Percentiles rank a stretch among this genome's conserved stretches.
phyloP scores from a whole-genome alignment of 2,797 vertebrate species.

The Lindbergichthys nudifrons region DNA sequence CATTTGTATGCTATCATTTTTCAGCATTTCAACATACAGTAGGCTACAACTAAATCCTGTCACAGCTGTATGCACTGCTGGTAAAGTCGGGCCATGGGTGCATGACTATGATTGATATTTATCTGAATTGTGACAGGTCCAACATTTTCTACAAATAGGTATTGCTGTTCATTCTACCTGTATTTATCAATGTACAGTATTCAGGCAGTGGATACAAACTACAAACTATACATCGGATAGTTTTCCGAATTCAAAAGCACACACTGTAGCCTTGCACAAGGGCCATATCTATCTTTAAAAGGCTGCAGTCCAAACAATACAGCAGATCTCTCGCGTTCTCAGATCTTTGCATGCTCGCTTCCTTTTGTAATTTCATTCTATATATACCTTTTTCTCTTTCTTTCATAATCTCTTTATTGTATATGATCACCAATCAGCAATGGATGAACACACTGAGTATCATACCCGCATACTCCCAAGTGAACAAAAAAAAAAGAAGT shows the following conservation, averaged over 20 bases:
- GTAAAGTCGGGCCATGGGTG: not conserved
- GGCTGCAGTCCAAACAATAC: conserved; percentile 5
- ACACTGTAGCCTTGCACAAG: not conserved
- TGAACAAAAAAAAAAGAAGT: too few relatives aligned
- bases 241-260: conserved; percentile 12
- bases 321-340: not conserved
- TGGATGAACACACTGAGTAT: too few relatives aligned
- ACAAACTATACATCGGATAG: not conserved
- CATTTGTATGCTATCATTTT: conserved; percentile 37
- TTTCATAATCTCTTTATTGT: too few relatives aligned
- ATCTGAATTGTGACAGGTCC: conserved; percentile 25
- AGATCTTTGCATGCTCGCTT: conserved; percentile 20
- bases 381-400: too few relatives aligned
- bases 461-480: too few relatives aligned
- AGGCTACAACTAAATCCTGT: conserved; percentile 37
- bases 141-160: conserved; percentile 7
- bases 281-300: conserved; percentile 13
- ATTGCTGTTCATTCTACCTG: conserved; percentile 6
- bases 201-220: conserved; percentile 3
- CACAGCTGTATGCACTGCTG: conserved; percentile 15
- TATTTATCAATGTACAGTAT: not conserved
- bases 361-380: conserved; percentile 10
- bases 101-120: conserved; percentile 23
- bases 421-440: too few relatives aligned
- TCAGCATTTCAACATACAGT: conserved; percentile 29